phyloP scores from a whole-genome alignment of 2,888 invertebrate genomes.

The Drosophila kanekoi region DNA sequence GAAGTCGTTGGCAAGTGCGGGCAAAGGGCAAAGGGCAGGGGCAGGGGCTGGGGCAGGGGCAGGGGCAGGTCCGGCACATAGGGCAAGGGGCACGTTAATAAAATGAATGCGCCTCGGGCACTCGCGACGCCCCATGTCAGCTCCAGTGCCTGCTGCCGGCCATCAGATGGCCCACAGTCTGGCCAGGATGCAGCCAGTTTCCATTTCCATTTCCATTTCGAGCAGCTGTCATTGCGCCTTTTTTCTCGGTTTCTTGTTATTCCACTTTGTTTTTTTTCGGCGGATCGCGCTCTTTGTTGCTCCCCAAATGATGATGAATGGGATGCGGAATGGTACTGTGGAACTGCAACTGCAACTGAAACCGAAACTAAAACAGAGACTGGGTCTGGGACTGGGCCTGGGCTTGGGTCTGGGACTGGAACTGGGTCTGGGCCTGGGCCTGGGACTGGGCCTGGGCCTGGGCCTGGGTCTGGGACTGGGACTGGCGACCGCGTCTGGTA shows the following conservation, averaged over 20 bases:
- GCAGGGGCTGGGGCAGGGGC: too few species aligned
- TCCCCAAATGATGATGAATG: slow-evolving; percentile 75
- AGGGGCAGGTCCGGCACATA: slow-evolving; percentile 1
- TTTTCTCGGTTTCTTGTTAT: slow-evolving; percentile 8
- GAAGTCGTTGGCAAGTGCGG: background rate
- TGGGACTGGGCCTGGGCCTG: slow-evolving; percentile 1
- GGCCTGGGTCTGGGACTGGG: background rate
- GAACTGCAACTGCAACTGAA: slow-evolving; percentile 18
- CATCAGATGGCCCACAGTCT: slow-evolving; percentile 18
- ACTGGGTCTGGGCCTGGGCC: slow-evolving; percentile 29
- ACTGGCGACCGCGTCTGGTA: slow-evolving; percentile 12
- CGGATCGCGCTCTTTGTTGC: slow-evolving; percentile 25
- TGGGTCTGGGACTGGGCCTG: too few species aligned
- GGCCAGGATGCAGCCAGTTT: slow-evolving; percentile 26
- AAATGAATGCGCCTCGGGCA: slow-evolving; percentile 29
- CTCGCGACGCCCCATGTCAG: slow-evolving; percentile 12
- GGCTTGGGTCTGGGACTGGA: background rate
- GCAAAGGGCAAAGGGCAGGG: background rate
- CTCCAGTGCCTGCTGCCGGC: slow-evolving; percentile 24
- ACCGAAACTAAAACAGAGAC: slow-evolving; percentile 14
- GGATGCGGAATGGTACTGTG: slow-evolving; percentile 25
- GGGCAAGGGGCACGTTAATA: slow-evolving; percentile 38
- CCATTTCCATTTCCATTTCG: slow-evolving; percentile 38
- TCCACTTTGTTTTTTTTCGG: slow-evolving; percentile 11
- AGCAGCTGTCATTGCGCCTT: slow-evolving; percentile 38